Evolutionary conservation across 2,797 vertebrate genomes (phyloP).

Genomic region (Gambelia wislizenii): DNA sequence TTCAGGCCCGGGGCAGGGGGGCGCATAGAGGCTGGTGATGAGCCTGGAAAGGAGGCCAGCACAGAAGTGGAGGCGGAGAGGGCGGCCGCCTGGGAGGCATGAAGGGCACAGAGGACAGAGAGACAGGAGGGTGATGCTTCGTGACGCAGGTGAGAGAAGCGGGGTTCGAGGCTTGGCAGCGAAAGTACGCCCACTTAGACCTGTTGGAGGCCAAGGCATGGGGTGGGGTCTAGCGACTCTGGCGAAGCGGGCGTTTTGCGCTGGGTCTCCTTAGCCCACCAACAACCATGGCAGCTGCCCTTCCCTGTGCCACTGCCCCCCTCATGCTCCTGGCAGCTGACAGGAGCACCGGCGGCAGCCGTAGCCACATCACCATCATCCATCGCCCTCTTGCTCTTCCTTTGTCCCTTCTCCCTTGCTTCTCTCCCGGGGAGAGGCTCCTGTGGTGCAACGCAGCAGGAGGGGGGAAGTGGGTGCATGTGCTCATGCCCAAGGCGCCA

Average conservation of each 20-base stretch:
- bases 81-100: neutral
- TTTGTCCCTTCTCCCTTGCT: too few species aligned
- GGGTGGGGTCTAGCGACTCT: neutral
- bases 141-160: neutral
- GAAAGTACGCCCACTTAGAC: neutral
- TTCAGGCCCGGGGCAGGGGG: neutral
- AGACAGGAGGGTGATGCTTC: neutral
- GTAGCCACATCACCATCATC: slow-evolving; percentile 12
- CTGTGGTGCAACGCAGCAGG: too few species aligned
- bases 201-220: too few species aligned
- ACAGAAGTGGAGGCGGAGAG: neutral
- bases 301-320: slow-evolving; percentile 39
- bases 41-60: too few species aligned
- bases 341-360: slow-evolving; percentile 52
- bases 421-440: too few species aligned
- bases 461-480: too few species aligned
- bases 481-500: too few species aligned
- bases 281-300: neutral
- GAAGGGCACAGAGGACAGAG: neutral
- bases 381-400: neutral
- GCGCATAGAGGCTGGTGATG: neutral
- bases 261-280: slow-evolving; percentile 41
- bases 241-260: neutral
- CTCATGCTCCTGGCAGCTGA: slow-evolving; percentile 36
- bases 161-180: neutral